phyloP scores from a whole-genome alignment of 2,113 vertebrate genomes.

The Amphilophus citrinellus region DNA sequence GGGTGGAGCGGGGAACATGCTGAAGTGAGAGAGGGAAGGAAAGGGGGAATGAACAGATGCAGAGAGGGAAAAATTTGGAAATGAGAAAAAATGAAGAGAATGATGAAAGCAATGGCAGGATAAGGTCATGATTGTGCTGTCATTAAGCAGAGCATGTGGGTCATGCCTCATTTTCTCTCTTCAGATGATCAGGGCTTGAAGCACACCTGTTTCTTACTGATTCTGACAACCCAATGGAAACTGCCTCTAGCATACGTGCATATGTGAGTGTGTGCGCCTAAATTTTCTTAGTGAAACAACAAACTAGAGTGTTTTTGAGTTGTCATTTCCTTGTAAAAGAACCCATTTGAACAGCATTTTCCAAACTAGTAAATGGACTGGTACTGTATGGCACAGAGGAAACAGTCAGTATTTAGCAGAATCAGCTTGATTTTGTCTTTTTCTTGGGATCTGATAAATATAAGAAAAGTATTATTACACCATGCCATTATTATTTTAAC shows the following conservation, averaged over 20 bases:
- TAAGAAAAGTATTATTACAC: neutral
- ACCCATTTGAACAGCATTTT: neutral
- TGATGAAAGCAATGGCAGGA: conserved; percentile 29
- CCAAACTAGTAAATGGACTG: neutral
- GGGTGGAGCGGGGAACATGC: neutral
- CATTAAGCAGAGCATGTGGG: conserved; percentile 51
- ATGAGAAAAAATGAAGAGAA: neutral
- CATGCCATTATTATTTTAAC: neutral
- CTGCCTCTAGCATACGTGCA: neutral
- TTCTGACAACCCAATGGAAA: conserved; percentile 41
- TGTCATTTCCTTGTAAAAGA: neutral
- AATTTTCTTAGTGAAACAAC: neutral
- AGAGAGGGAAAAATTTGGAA: conserved; percentile 1
- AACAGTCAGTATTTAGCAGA: neutral
- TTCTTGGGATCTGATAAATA: neutral
- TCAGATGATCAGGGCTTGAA: conserved; percentile 26
- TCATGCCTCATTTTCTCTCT: conserved; percentile 33
- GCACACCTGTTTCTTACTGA: conserved; percentile 56
- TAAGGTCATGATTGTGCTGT: conserved; percentile 50
- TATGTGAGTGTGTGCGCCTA: neutral
- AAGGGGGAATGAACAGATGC: neutral
- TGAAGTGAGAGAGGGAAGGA: neutral
- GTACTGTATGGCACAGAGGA: neutral
- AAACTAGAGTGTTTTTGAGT: neutral
- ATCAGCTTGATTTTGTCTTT: neutral